Base-by-base conservation (phyloP, 2,888 invertebrate species). In the Epiblema foenella region DNA sequence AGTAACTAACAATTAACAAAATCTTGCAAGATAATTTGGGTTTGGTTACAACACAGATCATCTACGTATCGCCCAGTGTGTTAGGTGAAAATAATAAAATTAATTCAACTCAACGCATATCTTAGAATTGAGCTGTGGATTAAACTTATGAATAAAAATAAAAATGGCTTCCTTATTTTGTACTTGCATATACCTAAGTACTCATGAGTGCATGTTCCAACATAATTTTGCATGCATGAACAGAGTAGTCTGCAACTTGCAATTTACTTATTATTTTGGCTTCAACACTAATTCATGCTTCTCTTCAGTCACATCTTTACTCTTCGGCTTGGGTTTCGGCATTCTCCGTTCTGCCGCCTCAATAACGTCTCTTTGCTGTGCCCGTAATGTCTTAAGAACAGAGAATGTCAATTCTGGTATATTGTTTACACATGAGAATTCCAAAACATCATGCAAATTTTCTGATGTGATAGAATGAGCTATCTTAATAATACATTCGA, bases 351-450 rank as follows among this genome's bases (percentile, higher is more conserved):
- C 15, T 8, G 62, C 62, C 15, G 33, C 49, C 49, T 15, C 62
- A 51, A 63, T 63, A 9, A 63, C 33, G 51, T 63, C 62, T 9
- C 51, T 51, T 37, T 51, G 46, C 15, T 49, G 49, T 29, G 60
- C 60, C 18, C 46, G n/a, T 17, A 62, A n/a, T n/a, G 46, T 24
- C 12, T 24, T 62, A 2, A 62, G 29, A 11, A 49, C 29, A 29
- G 60, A 20, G 11, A 59, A 59, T n/a, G 59, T 59, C 3, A 88
- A 73, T 18, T 76, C 77, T 3, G 80, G 82, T 37, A 83, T 76
- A 62, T 85, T 83, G 56, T 86, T 80, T 73, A 81, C 85, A 0
- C 79, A 79, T 0, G 87, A 83, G 58, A 88, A 88, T 65, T 86
- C 83, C 2, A 87, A 74, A 37, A 85, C 63, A 0, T 86, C 83